Evolutionary conservation across 2,797 vertebrate species (phyloP), one percentile per base, ranked within the genome.

Genomic region (Buceros bicornis): DNA sequence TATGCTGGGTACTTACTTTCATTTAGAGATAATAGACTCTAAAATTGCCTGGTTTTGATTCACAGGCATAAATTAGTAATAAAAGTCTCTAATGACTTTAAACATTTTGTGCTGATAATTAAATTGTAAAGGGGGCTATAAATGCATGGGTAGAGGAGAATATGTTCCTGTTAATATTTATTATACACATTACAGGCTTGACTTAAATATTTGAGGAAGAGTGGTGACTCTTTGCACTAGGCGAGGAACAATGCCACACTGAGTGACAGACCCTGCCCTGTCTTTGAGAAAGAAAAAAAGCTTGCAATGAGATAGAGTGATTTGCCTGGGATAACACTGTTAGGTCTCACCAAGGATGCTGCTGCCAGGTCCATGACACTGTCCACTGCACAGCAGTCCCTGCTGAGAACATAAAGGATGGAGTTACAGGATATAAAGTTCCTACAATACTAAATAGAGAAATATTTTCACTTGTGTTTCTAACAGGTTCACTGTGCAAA

Each of bases 21-120:
- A 54, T 82, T 89, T 74, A 61, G 65, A 76, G 57, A 79, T 81
- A 86, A 93, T 37, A 82, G 79, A 88, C 79, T 93, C 84, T 79
- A 61, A 92, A 96, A 69, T 78, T 83, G 18, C 50, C 35, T 31
- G 48, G 58, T 94, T 94, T 96, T 90, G 87, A 96, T 95, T 95
- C 88, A 82, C 50, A 93, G 82, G 60, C 76, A 67, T 91, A 93
- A 95, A 88, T 88, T 83, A 90, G 58, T 95, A 93, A 93, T 95
- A 93, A 97, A 95, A 90, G 28, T 76, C 57, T 93, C 76, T 84
- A 95, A 91, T 90, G 83, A 86, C 57, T 91, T 94, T 83, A 91
- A 91, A 86, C 61, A 88, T 73, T 93, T 95, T 89, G 47, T 0
- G 0, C 76, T 76, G 91, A 77, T 91, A 90, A 95, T 97, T 86